Percentiles rank a stretch among this genome's conserved stretches.
These are phyloP conservation scores for Meteorus sp. DNA, from an alignment of 1,140 invertebrate genomes.

Conservation along the genomic window DNA sequence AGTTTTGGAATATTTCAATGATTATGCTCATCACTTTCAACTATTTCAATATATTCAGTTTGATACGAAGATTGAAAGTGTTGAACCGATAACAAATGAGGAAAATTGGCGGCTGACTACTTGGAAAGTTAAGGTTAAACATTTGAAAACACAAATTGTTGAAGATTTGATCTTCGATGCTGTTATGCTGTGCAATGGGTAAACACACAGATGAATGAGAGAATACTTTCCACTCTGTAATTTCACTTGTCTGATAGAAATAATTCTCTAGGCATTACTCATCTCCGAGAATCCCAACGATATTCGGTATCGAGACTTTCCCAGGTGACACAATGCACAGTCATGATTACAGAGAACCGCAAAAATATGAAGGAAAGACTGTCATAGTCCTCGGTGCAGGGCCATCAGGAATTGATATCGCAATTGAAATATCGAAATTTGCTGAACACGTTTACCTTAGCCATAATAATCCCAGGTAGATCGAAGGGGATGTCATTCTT, in stretches of 20 bases:
- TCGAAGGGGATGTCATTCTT: not conserved
- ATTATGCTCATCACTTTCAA: slow-evolving; percentile 63
- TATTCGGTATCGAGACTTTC: slow-evolving; percentile 65
- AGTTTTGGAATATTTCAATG: slow-evolving; percentile 67
- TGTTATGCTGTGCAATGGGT: slow-evolving; percentile 71
- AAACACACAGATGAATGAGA: slow-evolving; percentile 22
- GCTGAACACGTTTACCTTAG: slow-evolving; percentile 58
- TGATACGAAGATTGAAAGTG: slow-evolving; percentile 42
- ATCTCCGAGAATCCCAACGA: slow-evolving; percentile 63
- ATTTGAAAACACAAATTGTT: slow-evolving; percentile 47
- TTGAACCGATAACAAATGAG: slow-evolving; percentile 32
- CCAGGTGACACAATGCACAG: slow-evolving; percentile 67
- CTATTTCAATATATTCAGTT: slow-evolving; percentile 60
- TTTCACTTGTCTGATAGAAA: slow-evolving; percentile 12
- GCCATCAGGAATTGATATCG: slow-evolving; percentile 72
- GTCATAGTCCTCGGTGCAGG: slow-evolving; percentile 71
- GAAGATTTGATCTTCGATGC: slow-evolving; percentile 59
- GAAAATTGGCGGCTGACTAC: slow-evolving; percentile 24
- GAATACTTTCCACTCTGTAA: not conserved
- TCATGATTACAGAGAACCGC: slow-evolving; percentile 67
- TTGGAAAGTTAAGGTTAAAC: slow-evolving; percentile 53
- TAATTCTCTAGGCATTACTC: slow-evolving; percentile 65
- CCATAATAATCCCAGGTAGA: slow-evolving; percentile 43
- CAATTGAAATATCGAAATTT: slow-evolving; percentile 59
- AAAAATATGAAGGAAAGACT: slow-evolving; percentile 59